Conservation (phyloP, 2,113 vertebrate genomes). For the Procavia capensis region DNA sequence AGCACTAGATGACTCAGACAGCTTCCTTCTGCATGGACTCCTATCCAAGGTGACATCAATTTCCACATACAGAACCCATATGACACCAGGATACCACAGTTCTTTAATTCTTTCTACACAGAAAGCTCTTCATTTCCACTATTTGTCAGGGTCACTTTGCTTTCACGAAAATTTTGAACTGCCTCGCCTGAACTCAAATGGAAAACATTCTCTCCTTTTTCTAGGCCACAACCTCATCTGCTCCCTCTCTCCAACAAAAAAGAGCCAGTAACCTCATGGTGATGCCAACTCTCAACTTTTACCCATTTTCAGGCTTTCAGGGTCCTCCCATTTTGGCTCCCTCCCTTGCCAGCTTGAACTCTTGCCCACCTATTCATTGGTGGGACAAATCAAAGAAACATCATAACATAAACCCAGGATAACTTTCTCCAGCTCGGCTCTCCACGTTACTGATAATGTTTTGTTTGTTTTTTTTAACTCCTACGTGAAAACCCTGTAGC, state of each 20-base stretch:
- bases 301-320: background rate
- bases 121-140: background rate
- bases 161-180: slow-evolving; percentile 15
- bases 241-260: background rate
- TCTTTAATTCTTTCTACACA: background rate
- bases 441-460: background rate
- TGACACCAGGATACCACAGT: background rate
- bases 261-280: background rate
- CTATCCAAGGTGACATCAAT: background rate
- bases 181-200: background rate
- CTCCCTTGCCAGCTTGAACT: background rate
- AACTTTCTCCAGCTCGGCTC: background rate
- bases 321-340: background rate
- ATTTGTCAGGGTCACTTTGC: background rate
- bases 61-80: background rate
- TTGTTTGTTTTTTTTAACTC: background rate
- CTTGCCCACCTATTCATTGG: background rate
- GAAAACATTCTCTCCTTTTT: background rate
- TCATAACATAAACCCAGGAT: background rate
- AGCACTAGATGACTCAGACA: no score
- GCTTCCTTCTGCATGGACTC: background rate
- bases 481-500: no score
- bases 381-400: background rate
- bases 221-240: background rate
- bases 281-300: background rate